Evolutionary conservation across 2,797 vertebrate genomes (phyloP).

Genomic region (Gobio occitaniae): DNA sequence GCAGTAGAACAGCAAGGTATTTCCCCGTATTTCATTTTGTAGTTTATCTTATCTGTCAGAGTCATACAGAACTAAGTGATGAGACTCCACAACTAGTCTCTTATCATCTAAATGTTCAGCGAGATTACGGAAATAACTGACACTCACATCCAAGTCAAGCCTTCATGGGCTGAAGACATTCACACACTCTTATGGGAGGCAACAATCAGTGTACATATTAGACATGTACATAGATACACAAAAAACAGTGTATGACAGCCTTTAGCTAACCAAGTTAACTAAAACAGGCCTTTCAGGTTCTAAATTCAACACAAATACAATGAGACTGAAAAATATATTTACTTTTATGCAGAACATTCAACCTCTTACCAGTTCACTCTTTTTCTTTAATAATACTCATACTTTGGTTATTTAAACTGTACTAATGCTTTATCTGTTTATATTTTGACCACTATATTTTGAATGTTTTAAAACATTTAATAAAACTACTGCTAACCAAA

Average conservation of each 20-base stretch:
- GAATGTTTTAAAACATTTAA: no score
- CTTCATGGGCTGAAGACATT: neutral
- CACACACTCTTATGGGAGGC: neutral
- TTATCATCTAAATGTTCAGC: constrained; percentile 25
- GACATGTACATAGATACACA: neutral
- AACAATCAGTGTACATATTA: neutral
- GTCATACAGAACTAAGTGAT: constrained; percentile 24
- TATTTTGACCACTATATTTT: neutral
- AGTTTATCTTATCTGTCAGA: constrained; percentile 30
- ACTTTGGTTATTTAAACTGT: neutral
- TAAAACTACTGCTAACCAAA: neutral
- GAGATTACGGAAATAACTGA: constrained; percentile 29
- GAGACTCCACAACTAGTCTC: constrained; percentile 27
- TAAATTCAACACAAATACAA: constrained; percentile 15
- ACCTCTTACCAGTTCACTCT: no score
- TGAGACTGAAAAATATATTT: neutral
- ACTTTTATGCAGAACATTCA: neutral
- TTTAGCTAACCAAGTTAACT: constrained; percentile 8
- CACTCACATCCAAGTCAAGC: constrained; percentile 4
- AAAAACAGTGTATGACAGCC: neutral
- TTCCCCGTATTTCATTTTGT: constrained; percentile 1
- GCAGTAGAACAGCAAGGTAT: neutral
- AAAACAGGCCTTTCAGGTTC: constrained; percentile 16
- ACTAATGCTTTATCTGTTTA: neutral
- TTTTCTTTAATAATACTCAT: neutral